These are phyloP conservation scores for Muntiacus reevesi DNA, from an alignment of 2,113 vertebrate genomes.

Conservation along the genomic window DNA sequence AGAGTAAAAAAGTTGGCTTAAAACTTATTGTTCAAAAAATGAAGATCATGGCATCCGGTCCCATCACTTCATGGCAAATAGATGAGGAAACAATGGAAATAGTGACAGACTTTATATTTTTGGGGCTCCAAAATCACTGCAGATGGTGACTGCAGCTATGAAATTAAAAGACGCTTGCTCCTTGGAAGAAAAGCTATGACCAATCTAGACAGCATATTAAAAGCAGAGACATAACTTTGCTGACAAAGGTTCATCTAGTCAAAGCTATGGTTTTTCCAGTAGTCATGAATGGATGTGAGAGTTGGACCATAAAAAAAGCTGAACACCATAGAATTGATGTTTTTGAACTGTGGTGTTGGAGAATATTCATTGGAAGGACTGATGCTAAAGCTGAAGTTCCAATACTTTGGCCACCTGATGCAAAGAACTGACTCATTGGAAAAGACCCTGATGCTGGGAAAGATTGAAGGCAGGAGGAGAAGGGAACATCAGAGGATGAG, in stretches of 20 bases:
- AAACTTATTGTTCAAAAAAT: not conserved
- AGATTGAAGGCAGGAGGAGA: not conserved
- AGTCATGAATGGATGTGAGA: not conserved
- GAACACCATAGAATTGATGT: accelerated
- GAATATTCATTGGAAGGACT: not conserved
- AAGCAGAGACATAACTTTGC: not conserved
- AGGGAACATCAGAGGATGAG: not conserved
- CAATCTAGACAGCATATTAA: not conserved
- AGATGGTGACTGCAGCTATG: not conserved
- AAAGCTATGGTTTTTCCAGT: not conserved
- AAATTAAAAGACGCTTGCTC: not conserved
- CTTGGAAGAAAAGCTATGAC: not conserved
- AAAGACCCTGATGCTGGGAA: not conserved
- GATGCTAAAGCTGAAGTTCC: not conserved
- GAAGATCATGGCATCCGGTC: not conserved
- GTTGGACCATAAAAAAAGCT: not conserved
- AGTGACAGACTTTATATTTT: not conserved
- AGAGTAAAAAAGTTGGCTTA: not conserved
- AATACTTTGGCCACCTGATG: not conserved
- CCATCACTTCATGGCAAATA: not conserved
- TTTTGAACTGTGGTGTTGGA: not conserved
- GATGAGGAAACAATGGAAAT: not conserved
- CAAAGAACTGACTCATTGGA: not conserved
- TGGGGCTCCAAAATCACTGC: not conserved
- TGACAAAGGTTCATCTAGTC: not conserved